Evolutionary conservation across 1,140 invertebrate species (phyloP), one percentile per base, ranked within the genome.

Genomic region (Protaetia brevitarsis): DNA sequence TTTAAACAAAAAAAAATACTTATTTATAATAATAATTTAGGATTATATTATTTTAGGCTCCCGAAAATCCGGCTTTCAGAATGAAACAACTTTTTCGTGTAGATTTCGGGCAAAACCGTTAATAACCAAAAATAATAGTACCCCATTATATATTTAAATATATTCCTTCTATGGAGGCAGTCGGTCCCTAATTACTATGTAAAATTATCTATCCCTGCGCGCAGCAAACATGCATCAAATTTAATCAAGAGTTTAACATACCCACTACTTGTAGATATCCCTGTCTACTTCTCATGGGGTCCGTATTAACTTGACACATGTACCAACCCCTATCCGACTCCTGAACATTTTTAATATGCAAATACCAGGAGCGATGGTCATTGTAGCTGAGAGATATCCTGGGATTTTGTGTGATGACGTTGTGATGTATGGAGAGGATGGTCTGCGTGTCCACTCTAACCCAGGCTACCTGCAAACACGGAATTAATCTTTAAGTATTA

Each of bases 371-470:
- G 6, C 91, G 85, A 76, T 94, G 91, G 76, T 94, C 92, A 76
- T 92, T 95, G 80, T 90, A 93, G 16, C 91, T 89, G 37, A 95
- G 80, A 7, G 89, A 89, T 68, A 96, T 92, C 68, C 94, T 85
- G 3, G 89, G 87, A 79, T 95, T 95, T 77, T 94, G 89, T 2
- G 92, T 93, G 69, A 95, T 93, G 37, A 95, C 91, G 74, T 91
- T 89, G 77, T 92, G 89, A 74, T 95, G 93, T 71, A 95, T 94
- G 23, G 92, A 93, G 27, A 95, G 80, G 70, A 95, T 95, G 2
- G 94, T 94, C 79, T 96, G 93, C 0, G 94, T 95, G 74, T 95
- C 93, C 27, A 95, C 91, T 29, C 92, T 83, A 3, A 95, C 91
- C 92, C 93, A 95, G 64, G 94, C 94, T 68, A 96, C 90, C 92